Conservation (phyloP, 1,140 invertebrate species). For the Zeugodacus cucurbitae region DNA sequence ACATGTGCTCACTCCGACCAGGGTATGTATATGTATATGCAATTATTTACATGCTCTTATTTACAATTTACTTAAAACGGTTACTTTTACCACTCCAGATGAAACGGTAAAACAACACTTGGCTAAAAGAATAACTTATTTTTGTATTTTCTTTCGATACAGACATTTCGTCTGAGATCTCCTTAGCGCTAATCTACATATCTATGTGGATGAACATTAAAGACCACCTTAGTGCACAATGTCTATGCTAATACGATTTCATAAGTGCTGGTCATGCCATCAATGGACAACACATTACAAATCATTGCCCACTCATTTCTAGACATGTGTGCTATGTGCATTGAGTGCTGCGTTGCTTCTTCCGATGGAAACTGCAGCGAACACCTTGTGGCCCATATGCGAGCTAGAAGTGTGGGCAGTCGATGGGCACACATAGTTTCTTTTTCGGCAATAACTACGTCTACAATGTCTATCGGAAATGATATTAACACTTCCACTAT, state of each 20-base stretch:
- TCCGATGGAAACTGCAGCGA: neutral
- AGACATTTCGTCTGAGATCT: too few relatives aligned
- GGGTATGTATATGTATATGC: neutral
- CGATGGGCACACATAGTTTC: neutral
- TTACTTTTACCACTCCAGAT: too few relatives aligned
- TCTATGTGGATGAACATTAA: neutral
- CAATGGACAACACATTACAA: neutral
- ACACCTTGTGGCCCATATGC: too few relatives aligned
- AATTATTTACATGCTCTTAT: neutral
- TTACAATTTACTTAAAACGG: too few relatives aligned
- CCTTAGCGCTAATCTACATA: neutral
- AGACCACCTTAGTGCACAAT: neutral
- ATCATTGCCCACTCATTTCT: conserved; percentile 7
- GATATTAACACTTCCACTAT: neutral
- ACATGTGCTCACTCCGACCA: too few relatives aligned
- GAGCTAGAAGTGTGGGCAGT: conserved; percentile 11
- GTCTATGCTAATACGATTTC: neutral
- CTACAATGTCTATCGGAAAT: neutral
- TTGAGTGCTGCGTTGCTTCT: neutral
- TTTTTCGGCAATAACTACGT: neutral
- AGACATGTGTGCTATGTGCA: neutral
- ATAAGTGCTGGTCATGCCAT: neutral
- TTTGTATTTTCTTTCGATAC: too few relatives aligned
- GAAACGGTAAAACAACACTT: too few relatives aligned
- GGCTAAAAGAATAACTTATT: too few relatives aligned